A percentile compares a stretch with the other conserved stretches of the same genome.
Conservation (phyloP, 2,888 invertebrate species). For the Scaptomyza flava region DNA sequence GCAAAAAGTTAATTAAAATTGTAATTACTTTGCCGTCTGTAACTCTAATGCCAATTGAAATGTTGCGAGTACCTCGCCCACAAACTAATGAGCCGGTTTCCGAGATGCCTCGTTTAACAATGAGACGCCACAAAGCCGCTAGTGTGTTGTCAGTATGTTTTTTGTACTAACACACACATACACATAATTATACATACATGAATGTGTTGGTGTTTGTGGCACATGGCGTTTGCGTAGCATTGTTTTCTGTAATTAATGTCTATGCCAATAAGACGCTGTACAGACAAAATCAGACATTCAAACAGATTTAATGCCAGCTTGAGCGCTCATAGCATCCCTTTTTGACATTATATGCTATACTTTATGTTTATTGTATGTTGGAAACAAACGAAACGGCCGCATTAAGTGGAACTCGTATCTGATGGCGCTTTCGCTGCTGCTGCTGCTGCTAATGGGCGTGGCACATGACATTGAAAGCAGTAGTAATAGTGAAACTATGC, state of each 20-base stretch:
- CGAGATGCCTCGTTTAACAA: slow-evolving; percentile 42
- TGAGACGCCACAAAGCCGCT: slow-evolving; percentile 46
- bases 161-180: neutral
- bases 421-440: slow-evolving; percentile 17
- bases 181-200: neutral
- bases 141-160: slow-evolving; percentile 13
- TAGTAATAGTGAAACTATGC: slow-evolving; percentile 58
- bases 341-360: slow-evolving; percentile 56
- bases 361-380: neutral
- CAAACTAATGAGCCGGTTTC: slow-evolving; percentile 67
- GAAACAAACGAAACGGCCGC: slow-evolving; percentile 48
- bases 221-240: slow-evolving; percentile 67
- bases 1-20: slow-evolving; percentile 74
- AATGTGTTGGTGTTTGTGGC: slow-evolving; percentile 16
- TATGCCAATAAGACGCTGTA: slow-evolving; percentile 61
- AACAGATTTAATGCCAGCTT: slow-evolving; percentile 60
- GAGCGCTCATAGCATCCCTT: slow-evolving; percentile 70
- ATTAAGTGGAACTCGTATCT: slow-evolving; percentile 55
- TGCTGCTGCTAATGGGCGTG: slow-evolving; percentile 47
- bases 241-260: slow-evolving; percentile 74
- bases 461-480: slow-evolving; percentile 73
- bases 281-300: slow-evolving; percentile 32
- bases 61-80: slow-evolving; percentile 39
- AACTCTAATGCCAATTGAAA: slow-evolving; percentile 63
- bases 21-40: slow-evolving; percentile 68